A percentile compares a stretch with the other conserved stretches of the same genome.
These are phyloP conservation scores for Clangula hyemalis DNA, from an alignment of 2,797 vertebrate genomes.

Conservation along the genomic window DNA sequence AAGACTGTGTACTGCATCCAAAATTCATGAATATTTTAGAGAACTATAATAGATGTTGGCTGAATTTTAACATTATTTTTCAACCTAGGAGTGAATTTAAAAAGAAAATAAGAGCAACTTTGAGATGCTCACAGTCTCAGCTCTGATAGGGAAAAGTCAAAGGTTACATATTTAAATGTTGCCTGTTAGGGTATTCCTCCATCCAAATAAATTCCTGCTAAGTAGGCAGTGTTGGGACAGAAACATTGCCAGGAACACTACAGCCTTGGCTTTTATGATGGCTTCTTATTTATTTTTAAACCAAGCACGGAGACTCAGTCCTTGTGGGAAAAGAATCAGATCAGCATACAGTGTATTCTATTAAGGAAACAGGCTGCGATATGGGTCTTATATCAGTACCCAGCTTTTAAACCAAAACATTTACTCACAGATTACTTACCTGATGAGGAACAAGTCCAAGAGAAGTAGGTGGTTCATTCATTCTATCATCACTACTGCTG, in stretches of 20 bases:
- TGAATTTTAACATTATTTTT: too few species aligned
- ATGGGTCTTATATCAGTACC: not conserved
- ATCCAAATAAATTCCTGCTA: not conserved
- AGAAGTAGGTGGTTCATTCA: constrained; percentile 97
- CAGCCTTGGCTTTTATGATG: not conserved
- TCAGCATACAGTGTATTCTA: not conserved
- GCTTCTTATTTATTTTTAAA: not conserved
- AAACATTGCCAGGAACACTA: not conserved
- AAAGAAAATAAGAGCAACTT: not conserved
- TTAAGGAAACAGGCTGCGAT: not conserved
- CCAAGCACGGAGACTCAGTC: not conserved
- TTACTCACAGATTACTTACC: constrained; percentile 79
- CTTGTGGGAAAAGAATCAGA: not conserved
- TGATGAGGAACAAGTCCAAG: constrained; percentile 98
- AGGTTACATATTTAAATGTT: not conserved
- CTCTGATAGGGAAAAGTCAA: not conserved
- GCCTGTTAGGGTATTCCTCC: not conserved
- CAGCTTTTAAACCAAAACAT: not conserved
- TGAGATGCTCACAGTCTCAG: not conserved
- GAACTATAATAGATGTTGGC: not conserved
- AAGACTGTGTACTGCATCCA: not conserved
- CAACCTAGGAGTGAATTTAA: not conserved
- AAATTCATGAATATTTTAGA: not conserved
- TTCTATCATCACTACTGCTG: constrained; percentile 96
- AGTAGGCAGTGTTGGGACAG: not conserved